These are phyloP conservation scores for Chesias legatella DNA, from an alignment of 2,888 invertebrate genomes.

Conservation along the genomic window DNA sequence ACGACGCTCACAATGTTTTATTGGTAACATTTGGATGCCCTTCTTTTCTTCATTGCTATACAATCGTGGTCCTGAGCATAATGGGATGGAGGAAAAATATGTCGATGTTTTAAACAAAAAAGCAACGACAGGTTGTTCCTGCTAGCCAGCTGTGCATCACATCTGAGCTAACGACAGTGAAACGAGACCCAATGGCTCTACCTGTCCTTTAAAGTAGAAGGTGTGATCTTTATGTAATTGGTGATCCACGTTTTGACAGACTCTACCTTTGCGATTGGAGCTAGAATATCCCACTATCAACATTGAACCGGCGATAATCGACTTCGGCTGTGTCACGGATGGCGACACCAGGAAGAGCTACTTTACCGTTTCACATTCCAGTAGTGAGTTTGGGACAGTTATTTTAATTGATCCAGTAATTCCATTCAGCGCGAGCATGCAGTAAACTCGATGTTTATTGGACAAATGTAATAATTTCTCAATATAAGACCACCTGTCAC, in stretches of 20 bases:
- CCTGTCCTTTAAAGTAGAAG: not conserved
- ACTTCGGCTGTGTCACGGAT: conserved; percentile 54
- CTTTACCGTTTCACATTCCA: conserved; percentile 54
- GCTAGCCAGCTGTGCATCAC: no score
- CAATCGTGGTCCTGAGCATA: no score
- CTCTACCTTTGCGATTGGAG: conserved; percentile 44
- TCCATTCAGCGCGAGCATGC: no score
- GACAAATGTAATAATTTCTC: no score
- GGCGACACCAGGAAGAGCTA: conserved; percentile 53
- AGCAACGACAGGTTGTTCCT: no score
- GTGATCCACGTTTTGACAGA: conserved; percentile 38
- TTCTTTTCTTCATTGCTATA: no score
- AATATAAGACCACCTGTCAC: no score
- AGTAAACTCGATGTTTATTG: no score
- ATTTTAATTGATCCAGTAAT: not conserved
- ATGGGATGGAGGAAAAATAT: no score
- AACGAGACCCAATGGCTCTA: no score
- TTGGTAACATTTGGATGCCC: conserved; percentile 27
- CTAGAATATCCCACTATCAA: conserved; percentile 49
- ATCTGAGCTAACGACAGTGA: no score
- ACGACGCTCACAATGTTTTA: conserved; percentile 38
- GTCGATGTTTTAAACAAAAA: no score
- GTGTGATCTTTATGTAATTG: not conserved
- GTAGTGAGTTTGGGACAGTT: conserved; percentile 47
- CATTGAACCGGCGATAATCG: conserved; percentile 39